These are phyloP conservation scores for Herminia tarsipennalis DNA, from an alignment of 2,888 invertebrate genomes.

Conservation along the genomic window DNA sequence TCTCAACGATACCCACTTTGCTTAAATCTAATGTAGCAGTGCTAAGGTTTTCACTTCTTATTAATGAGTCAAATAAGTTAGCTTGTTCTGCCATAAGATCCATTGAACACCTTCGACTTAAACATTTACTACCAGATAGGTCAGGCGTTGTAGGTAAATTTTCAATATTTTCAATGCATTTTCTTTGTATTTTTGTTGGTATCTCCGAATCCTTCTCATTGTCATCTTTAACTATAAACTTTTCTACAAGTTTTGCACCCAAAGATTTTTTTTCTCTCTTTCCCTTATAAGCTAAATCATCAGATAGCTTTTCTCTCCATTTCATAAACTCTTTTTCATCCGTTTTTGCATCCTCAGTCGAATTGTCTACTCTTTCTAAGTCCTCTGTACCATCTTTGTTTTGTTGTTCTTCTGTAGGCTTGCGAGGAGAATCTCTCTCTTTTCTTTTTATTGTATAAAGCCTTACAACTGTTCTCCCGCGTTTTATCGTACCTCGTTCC, in stretches of 20 bases:
- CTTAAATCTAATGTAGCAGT: slow-evolving; percentile 75
- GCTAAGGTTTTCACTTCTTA: slow-evolving; percentile 83
- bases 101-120: slow-evolving; percentile 83
- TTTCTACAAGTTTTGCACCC: slow-evolving; percentile 91
- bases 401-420: slow-evolving; percentile 51
- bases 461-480: slow-evolving; percentile 91
- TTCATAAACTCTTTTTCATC: slow-evolving; percentile 43
- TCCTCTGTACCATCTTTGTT: slow-evolving; percentile 31
- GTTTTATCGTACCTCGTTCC: slow-evolving; percentile 86
- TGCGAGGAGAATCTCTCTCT: slow-evolving; percentile 79
- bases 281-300: slow-evolving; percentile 81
- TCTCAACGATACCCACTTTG: slow-evolving; percentile 66
- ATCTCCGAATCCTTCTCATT: slow-evolving; percentile 56
- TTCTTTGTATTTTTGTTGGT: slow-evolving; percentile 22
- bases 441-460: slow-evolving; percentile 87
- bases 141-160: slow-evolving; percentile 36
- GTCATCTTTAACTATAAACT: slow-evolving; percentile 88
- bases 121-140: slow-evolving; percentile 57
- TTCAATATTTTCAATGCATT: slow-evolving; percentile 19
- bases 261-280: slow-evolving; percentile 87
- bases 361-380: slow-evolving; percentile 20
- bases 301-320: slow-evolving; percentile 88
- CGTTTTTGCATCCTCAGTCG: slow-evolving; percentile 22
- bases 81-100: slow-evolving; percentile 86
- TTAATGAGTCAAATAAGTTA: slow-evolving; percentile 79